phyloP scores from a whole-genome alignment of 2,797 vertebrate species.

The Brachymystax lenok region DNA sequence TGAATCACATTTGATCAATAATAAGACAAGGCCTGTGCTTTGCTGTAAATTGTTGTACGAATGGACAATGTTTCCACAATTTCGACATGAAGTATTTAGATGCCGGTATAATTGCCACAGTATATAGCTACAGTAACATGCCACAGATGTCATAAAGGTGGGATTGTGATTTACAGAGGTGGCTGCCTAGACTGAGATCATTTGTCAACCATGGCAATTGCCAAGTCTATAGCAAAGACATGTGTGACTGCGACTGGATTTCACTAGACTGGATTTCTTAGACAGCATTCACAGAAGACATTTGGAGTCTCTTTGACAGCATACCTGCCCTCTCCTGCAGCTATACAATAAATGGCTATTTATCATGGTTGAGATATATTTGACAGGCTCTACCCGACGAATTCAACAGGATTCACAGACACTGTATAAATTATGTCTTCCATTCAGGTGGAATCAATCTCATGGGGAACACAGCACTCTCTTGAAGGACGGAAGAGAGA shows the following conservation, averaged over 20 bases:
- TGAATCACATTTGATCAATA: too few relatives aligned
- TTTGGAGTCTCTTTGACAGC: constrained; percentile 49
- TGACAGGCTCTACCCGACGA: constrained; percentile 65
- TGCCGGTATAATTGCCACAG: constrained; percentile 50
- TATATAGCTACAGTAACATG: constrained; percentile 33
- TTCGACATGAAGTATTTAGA: constrained; percentile 21
- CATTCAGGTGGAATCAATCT: constrained; percentile 65
- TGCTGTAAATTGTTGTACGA: neutral
- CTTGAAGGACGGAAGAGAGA: neutral
- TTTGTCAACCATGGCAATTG: constrained; percentile 69
- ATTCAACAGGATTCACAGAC: constrained; percentile 57
- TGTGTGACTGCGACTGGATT: constrained; percentile 51
- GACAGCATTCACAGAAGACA: constrained; percentile 63
- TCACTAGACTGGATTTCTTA: constrained; percentile 58
- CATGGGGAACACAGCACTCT: constrained; percentile 47
- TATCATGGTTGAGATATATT: constrained; percentile 68
- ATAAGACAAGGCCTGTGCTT: too few relatives aligned
- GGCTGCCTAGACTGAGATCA: constrained; percentile 55
- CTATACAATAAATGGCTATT: constrained; percentile 74
- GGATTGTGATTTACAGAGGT: constrained; percentile 59
- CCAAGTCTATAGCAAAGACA: constrained; percentile 59
- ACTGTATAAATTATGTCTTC: constrained; percentile 61
- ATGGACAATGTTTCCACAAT: neutral
- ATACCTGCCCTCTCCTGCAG: constrained; percentile 65
- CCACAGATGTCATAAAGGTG: constrained; percentile 55